These are phyloP conservation scores for Himalopsyche phryganea DNA, from an alignment of 1,140 invertebrate species.

Conservation along the genomic window DNA sequence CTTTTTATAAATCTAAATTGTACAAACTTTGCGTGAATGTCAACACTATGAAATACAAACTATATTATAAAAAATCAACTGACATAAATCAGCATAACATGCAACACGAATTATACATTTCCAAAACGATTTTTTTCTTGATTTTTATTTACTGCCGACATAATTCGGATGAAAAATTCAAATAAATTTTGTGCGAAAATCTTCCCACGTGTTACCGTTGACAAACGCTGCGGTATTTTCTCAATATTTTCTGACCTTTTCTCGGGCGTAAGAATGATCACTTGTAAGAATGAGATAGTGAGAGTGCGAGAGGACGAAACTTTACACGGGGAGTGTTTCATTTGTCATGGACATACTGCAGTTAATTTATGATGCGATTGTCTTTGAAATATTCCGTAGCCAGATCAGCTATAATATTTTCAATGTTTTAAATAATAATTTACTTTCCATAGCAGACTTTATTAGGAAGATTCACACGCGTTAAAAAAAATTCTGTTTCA, in stretches of 20 bases:
- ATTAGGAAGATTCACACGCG: too few relatives aligned
- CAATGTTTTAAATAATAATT: too few relatives aligned
- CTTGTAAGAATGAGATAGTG: neutral
- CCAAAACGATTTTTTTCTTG: constrained; percentile 6
- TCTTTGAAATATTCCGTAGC: constrained; percentile 20
- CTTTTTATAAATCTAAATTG: too few relatives aligned
- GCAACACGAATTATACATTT: constrained; percentile 1
- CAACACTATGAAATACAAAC: too few relatives aligned
- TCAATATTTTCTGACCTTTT: constrained; percentile 7
- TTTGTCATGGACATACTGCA: constrained; percentile 22
- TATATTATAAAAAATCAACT: too few relatives aligned
- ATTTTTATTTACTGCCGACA: constrained; percentile 25
- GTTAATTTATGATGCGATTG: constrained; percentile 30
- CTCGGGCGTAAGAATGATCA: neutral
- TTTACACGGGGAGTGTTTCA: constrained; percentile 9
- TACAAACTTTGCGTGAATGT: too few relatives aligned
- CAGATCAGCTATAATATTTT: neutral
- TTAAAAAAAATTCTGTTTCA: too few relatives aligned
- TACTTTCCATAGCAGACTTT: too few relatives aligned
- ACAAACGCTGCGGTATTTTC: constrained; percentile 31
- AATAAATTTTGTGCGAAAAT: constrained; percentile 27
- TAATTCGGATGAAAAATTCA: constrained; percentile 31
- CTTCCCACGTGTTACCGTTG: constrained; percentile 23
- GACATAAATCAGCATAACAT: neutral
- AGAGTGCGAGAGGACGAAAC: neutral